phyloP scores from a whole-genome alignment of 2,113 vertebrate species.

The Charadrius vociferus region DNA sequence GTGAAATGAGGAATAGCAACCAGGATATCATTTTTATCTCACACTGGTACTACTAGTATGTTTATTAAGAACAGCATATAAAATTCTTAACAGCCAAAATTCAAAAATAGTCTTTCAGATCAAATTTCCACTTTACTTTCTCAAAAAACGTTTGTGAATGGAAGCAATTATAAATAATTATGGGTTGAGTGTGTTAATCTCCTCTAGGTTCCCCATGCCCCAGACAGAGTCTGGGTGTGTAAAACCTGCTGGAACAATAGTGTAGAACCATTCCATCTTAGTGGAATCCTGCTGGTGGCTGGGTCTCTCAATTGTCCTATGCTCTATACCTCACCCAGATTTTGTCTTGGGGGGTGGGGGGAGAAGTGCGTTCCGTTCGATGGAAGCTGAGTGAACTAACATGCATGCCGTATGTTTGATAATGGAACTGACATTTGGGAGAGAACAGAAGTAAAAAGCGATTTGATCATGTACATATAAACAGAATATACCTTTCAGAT shows the following conservation, averaged over 20 bases:
- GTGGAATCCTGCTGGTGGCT: neutral
- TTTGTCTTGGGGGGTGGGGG: accelerated
- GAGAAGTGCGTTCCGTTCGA: neutral
- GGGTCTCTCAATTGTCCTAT: neutral
- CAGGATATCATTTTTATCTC: neutral
- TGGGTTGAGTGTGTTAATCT: accelerated
- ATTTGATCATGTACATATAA: neutral
- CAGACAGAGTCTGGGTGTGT: neutral
- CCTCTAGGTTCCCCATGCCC: neutral
- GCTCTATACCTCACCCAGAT: accelerated
- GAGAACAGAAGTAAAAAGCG: neutral
- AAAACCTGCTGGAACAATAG: neutral
- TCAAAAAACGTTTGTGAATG: neutral
- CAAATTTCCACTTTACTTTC: neutral
- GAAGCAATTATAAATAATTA: neutral
- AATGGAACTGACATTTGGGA: neutral
- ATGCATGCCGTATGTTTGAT: accelerated
- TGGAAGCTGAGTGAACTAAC: neutral
- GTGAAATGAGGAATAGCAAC: neutral
- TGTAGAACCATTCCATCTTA: neutral
- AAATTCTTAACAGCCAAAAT: neutral
- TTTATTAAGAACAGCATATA: neutral
- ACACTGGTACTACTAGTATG: neutral
- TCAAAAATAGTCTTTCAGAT: neutral
- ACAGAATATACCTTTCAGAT: neutral